These are phyloP conservation scores for Corythoichthys haematopterus DNA, from an alignment of 2,113 vertebrate genomes.

Conservation along the genomic window DNA sequence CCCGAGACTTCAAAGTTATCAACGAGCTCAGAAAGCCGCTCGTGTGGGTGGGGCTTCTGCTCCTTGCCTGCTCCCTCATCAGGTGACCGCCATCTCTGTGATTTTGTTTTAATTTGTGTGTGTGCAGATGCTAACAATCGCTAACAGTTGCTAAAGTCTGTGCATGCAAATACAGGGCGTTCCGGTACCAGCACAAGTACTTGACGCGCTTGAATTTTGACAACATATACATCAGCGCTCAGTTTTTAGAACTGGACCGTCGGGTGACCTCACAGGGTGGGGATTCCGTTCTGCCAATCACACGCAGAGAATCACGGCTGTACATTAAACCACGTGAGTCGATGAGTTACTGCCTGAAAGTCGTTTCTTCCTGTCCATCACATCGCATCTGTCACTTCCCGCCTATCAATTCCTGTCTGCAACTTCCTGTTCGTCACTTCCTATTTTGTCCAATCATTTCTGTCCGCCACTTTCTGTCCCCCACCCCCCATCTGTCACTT, in stretches of 20 bases:
- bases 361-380: too few species aligned
- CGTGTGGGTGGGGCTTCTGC: slow-evolving; percentile 58
- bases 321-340: slow-evolving; percentile 79
- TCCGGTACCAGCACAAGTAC: slow-evolving; percentile 74
- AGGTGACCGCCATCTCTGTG: slow-evolving; percentile 61
- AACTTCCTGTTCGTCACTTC: not conserved
- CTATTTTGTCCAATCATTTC: not conserved
- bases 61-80: slow-evolving; percentile 69
- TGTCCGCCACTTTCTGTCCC: not conserved
- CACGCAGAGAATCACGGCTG: slow-evolving; percentile 52
- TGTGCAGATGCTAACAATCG: slow-evolving; percentile 8
- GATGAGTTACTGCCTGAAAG: too few species aligned
- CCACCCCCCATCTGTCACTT: not conserved
- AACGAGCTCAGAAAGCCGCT: slow-evolving; percentile 54
- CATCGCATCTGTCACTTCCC: too few species aligned
- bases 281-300: slow-evolving; percentile 77
- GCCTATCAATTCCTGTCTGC: not conserved
- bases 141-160: not conserved
- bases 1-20: slow-evolving; percentile 38
- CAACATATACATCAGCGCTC: slow-evolving; percentile 80
- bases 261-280: slow-evolving; percentile 48
- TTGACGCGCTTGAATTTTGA: slow-evolving; percentile 74
- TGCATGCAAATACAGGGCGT: slow-evolving; percentile 62
- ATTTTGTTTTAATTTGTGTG: not conserved
- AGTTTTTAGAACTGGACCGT: slow-evolving; percentile 73